These are phyloP conservation scores for Brassicogethes aeneus DNA, from an alignment of 2,888 invertebrate genomes.

Conservation along the genomic window DNA sequence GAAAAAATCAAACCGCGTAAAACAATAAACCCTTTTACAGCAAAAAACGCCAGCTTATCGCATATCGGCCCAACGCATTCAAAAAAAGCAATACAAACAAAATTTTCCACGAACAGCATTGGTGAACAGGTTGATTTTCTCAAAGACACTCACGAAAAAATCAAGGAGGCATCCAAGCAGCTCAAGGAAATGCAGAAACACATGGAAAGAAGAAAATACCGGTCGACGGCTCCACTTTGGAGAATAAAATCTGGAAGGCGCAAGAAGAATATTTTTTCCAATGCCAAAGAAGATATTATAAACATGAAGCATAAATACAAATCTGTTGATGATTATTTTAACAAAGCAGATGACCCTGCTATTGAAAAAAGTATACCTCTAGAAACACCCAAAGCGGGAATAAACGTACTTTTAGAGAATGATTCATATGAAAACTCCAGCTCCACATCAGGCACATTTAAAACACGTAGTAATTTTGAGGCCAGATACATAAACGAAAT, in stretches of 20 bases:
- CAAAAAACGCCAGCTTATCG: no score
- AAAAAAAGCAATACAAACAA: background rate
- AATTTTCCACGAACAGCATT: background rate
- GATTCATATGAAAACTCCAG: background rate
- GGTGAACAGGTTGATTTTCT: background rate
- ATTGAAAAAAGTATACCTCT: background rate
- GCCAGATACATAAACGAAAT: background rate
- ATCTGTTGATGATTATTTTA: background rate
- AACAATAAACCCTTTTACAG: background rate
- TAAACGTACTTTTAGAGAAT: no score
- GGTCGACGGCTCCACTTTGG: no score
- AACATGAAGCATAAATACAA: background rate
- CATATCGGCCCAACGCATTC: constrained; percentile 4
- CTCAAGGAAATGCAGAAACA: no score
- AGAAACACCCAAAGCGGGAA: no score
- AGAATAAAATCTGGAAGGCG: no score
- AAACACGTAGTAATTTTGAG: background rate
- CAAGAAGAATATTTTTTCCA: no score
- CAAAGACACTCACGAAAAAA: background rate
- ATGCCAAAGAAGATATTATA: no score
- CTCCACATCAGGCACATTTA: background rate
- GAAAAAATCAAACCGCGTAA: background rate
- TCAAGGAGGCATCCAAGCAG: no score
- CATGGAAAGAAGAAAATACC: no score
- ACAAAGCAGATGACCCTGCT: background rate